Conservation (phyloP, 2,888 invertebrate genomes). For the Parasteatoda lunata region DNA sequence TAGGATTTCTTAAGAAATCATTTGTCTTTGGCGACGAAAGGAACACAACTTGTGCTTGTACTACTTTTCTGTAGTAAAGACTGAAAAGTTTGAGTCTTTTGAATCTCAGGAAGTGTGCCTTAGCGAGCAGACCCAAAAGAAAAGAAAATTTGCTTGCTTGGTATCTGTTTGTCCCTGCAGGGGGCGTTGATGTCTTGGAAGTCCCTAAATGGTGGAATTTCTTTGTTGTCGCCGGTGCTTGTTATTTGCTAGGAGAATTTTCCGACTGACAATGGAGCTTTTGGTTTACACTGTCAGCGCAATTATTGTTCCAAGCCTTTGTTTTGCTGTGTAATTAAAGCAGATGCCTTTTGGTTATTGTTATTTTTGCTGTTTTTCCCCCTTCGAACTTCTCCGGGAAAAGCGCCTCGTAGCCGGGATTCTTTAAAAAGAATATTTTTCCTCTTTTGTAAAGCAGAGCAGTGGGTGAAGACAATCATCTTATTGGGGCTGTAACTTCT, state of each 20-base stretch:
- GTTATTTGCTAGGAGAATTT: conserved; percentile 44
- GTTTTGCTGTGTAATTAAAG: conserved; percentile 68
- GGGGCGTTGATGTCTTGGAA: conserved; percentile 49
- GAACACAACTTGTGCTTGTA: conserved; percentile 17
- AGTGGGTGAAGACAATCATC: conserved; percentile 2
- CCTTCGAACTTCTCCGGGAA: background rate
- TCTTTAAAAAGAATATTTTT: conserved; percentile 53
- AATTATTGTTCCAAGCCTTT: conserved; percentile 63
- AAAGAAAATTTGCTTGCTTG: conserved; percentile 27
- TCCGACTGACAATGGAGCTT: conserved; percentile 57
- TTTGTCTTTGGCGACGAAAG: conserved; percentile 46
- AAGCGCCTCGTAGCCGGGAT: conserved; percentile 25
- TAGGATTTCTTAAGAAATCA: conserved; percentile 64
- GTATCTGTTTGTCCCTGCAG: conserved; percentile 62
- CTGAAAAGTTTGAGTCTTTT: conserved; percentile 13
- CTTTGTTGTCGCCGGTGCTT: conserved; percentile 39
- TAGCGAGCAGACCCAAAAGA: conserved; percentile 40
- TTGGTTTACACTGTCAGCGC: conserved; percentile 65
- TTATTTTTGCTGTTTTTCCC: conserved; percentile 42
- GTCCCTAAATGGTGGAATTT: conserved; percentile 55
- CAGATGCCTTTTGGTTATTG: conserved; percentile 46
- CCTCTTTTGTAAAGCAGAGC: background rate
- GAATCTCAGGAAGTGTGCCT: conserved; percentile 50
- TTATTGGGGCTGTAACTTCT: conserved; percentile 17
- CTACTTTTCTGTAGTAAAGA: conserved; percentile 9